These are phyloP conservation scores for Pyrocoelia pectoralis DNA, from an alignment of 2,888 invertebrate genomes.

Conservation along the genomic window DNA sequence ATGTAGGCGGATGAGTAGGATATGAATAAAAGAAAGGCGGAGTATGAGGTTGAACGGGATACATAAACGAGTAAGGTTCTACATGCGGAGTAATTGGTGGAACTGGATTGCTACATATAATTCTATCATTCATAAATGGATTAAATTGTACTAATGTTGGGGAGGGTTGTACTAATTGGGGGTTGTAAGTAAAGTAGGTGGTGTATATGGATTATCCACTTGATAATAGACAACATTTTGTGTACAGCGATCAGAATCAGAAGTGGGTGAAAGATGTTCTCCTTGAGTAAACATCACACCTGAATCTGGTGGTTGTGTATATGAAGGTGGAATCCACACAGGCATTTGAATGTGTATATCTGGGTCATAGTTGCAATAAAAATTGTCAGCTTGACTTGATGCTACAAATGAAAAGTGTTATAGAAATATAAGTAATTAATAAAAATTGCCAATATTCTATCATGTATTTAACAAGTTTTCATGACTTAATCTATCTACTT, in stretches of 20 bases:
- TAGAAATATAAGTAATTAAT: too few relatives aligned
- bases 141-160: conserved; percentile 7
- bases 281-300: neutral
- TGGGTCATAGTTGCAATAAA: neutral
- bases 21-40: conserved; percentile 39
- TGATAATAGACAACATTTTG: conserved; percentile 29
- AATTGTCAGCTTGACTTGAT: too few relatives aligned
- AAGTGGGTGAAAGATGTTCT: neutral
- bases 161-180: conserved; percentile 11
- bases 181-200: conserved; percentile 14
- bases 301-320: conserved; percentile 11
- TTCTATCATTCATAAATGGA: conserved; percentile 22
- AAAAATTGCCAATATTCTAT: too few relatives aligned
- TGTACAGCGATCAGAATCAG: conserved; percentile 20
- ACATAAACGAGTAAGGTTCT: conserved; percentile 41
- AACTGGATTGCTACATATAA: conserved; percentile 30
- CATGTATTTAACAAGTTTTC: too few relatives aligned
- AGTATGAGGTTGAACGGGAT: conserved; percentile 32
- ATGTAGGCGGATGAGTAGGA: conserved; percentile 28
- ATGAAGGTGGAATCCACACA: conserved; percentile 13
- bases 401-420: too few relatives aligned
- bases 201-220: conserved; percentile 16
- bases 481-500: too few relatives aligned
- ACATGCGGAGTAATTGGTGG: conserved; percentile 36
- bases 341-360: conserved; percentile 10